Evolutionary conservation across 2,113 vertebrate species (phyloP).

Genomic region (Hydropotes inermis): DNA sequence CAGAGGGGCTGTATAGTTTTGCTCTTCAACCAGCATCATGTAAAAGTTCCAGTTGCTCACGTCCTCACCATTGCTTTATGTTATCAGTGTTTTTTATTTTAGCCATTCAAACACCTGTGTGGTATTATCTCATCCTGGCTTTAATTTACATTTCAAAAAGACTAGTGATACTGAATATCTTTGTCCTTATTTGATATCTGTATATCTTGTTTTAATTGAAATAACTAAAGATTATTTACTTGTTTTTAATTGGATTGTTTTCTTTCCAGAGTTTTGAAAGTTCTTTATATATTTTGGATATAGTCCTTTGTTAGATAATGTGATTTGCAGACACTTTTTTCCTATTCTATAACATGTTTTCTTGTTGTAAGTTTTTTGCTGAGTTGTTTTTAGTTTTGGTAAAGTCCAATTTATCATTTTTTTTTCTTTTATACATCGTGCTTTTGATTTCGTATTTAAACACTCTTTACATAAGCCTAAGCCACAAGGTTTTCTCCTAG

Average conservation of each 20-base stretch:
- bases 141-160: neutral
- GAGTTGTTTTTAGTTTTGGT: neutral
- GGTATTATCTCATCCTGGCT: neutral
- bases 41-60: neutral
- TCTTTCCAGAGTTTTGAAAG: neutral
- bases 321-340: neutral
- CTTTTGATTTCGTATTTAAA: neutral
- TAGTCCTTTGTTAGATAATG: neutral
- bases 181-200: neutral
- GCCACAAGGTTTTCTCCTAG: neutral
- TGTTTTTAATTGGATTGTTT: neutral
- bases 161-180: neutral
- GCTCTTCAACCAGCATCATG: neutral
- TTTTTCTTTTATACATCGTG: neutral
- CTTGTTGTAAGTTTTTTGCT: neutral
- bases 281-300: neutral
- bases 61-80: neutral
- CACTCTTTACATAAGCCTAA: neutral
- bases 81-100: neutral
- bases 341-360: neutral
- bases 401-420: neutral
- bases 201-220: neutral
- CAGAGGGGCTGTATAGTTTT: neutral
- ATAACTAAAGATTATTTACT: neutral
- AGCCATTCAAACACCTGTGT: neutral